Conservation (phyloP, 2,888 invertebrate species). For the Acronicta psi region DNA sequence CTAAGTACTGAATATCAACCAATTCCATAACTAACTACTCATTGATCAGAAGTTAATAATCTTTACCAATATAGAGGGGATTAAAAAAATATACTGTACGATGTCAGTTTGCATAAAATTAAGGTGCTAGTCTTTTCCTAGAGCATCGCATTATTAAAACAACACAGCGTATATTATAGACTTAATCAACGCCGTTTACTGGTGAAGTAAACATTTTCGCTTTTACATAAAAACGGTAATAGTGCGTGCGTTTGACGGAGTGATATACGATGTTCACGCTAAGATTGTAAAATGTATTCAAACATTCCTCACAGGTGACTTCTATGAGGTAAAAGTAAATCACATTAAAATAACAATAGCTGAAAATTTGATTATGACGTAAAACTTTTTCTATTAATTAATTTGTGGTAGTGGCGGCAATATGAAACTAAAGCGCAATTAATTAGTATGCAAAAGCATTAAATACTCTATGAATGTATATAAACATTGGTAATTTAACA, state of each 20-base stretch:
- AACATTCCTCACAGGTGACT: slow-evolving; percentile 10
- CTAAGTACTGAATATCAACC: too few relatives aligned
- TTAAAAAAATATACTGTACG: too few relatives aligned
- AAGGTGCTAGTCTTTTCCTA: neutral
- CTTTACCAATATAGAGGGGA: too few relatives aligned
- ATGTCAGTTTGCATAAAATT: too few relatives aligned
- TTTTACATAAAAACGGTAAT: slow-evolving; percentile 22
- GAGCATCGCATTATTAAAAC: neutral
- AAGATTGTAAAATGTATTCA: slow-evolving; percentile 12
- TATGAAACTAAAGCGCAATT: slow-evolving; percentile 23
- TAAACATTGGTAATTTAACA: slow-evolving; percentile 49
- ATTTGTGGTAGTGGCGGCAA: too few relatives aligned
- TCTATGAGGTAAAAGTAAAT: slow-evolving; percentile 4
- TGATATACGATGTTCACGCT: slow-evolving; percentile 5
- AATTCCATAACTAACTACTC: too few relatives aligned
- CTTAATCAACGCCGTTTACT: slow-evolving; percentile 6
- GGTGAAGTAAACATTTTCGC: slow-evolving; percentile 16
- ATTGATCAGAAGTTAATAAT: too few relatives aligned
- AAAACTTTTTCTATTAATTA: neutral
- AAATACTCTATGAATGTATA: slow-evolving; percentile 32
- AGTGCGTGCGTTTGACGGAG: slow-evolving; percentile 30
- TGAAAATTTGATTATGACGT: slow-evolving; percentile 1
- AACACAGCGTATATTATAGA: neutral
- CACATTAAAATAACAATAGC: slow-evolving; percentile 5
- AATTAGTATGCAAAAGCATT: slow-evolving; percentile 42